Conservation (phyloP, 2,797 vertebrate genomes). For the Garrulus glandarius region DNA sequence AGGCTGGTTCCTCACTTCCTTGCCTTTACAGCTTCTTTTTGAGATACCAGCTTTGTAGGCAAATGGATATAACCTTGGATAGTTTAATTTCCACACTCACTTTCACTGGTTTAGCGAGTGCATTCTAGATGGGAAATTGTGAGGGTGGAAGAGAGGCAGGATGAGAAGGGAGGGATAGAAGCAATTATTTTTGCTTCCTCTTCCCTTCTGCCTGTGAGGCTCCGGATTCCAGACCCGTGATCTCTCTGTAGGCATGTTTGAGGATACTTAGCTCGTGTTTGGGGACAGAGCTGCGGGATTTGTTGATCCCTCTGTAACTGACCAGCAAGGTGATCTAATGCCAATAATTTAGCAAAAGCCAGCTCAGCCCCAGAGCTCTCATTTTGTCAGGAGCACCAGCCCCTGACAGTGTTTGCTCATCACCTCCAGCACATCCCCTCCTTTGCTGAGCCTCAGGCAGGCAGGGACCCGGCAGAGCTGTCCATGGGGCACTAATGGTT, state of each 20-base stretch:
- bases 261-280: background rate
- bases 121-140: background rate
- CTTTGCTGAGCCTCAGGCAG: conserved; percentile 16
- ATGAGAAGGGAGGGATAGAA: background rate
- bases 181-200: background rate
- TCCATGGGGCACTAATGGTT: conserved; percentile 60
- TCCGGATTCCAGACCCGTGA: background rate
- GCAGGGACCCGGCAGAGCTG: conserved; percentile 14
- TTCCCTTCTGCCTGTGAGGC: background rate
- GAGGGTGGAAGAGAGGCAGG: background rate
- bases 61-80: background rate
- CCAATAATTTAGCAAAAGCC: conserved; percentile 8
- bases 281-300: conserved; percentile 10
- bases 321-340: background rate
- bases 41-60: background rate
- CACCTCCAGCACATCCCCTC: background rate
- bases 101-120: background rate
- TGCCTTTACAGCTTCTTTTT: background rate
- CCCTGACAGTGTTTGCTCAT: background rate
- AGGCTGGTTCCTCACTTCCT: background rate
- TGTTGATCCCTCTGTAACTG: conserved; percentile 18
- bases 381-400: conserved; percentile 9
- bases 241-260: background rate
- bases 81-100: background rate
- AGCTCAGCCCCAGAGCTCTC: conserved; percentile 12